Evolutionary conservation across 1,140 invertebrate genomes (phyloP), one percentile per base, ranked within the genome.

Genomic region (Drosophila subpulchrella): DNA sequence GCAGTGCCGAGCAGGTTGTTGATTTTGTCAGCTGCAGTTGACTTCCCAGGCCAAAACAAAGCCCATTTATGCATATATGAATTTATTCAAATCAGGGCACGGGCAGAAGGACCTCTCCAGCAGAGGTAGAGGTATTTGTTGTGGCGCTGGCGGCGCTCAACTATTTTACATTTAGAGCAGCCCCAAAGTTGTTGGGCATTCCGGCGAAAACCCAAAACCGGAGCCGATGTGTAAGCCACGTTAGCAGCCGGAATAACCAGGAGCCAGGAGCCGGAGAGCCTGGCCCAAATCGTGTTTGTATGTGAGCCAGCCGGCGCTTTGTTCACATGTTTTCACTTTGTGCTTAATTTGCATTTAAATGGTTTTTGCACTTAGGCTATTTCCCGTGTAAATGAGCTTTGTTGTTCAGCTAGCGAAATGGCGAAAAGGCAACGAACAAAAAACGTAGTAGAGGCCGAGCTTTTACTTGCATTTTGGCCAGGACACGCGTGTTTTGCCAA

Each of bases 361-460:
- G 88, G 88, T 91, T 90, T 90, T 90, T 91, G 79, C 82, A 90
- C 82, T 86, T 90, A 84, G 88, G 79, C 88, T 84, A 90, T 88
- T 88, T 90, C 88, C 88, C 88, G 79, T 90, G 88, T 91, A 90
- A 90, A 90, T 90, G 88, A 91, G 88, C 88, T 90, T 90, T 91
- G 88, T 89, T 83, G 82, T 61, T 75, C 56, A 48, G 66, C 58
- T 50, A 53, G 57, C 75, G 63, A 71, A 62, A 54, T 50, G 56
- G 57, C 75, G 63, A 71, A 62, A 54, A 79, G 66, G 13, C 57
- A 48, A 55, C 59, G 59, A 41, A 55, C 59, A 55, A 66, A 65
- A 61, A 50, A 36, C 36, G 20, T 5, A 36, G 30, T 55, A 38
- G 42, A 27, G 59, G 55, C 47, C 48, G 50, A 71, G 72, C 84